phyloP scores from a whole-genome alignment of 2,888 invertebrate species.

The Sarcophaga caerulescens region DNA sequence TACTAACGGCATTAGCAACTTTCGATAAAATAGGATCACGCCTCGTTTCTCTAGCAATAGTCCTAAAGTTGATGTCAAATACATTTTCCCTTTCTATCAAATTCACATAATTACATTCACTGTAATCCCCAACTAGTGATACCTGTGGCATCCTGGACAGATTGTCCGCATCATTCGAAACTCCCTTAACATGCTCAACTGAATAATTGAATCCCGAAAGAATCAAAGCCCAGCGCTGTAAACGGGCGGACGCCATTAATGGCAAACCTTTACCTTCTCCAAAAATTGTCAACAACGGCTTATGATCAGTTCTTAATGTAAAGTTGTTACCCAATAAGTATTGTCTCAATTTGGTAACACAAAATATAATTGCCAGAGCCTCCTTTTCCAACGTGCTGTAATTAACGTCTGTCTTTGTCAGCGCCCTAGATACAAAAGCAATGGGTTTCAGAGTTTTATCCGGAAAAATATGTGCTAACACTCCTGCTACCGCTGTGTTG shows the following conservation, averaged over 20 bases:
- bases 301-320: neutral
- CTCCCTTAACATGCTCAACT: slow-evolving; percentile 53
- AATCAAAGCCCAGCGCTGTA: slow-evolving; percentile 62
- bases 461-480: slow-evolving; percentile 18
- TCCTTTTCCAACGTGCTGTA: slow-evolving; percentile 32
- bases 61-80: no score
- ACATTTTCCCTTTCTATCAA: no score
- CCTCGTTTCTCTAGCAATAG: no score
- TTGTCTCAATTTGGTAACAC: no score
- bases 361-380: no score
- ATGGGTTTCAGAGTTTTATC: neutral
- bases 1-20: no score
- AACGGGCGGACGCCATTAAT: slow-evolving; percentile 55
- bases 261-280: slow-evolving; percentile 22
- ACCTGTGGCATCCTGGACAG: slow-evolving; percentile 43
- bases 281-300: neutral
- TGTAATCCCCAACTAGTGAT: no score
- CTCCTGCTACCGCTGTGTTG: slow-evolving; percentile 28
- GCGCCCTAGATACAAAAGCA: slow-evolving; percentile 46
- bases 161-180: slow-evolving; percentile 52
- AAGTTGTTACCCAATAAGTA: no score
- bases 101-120: no score
- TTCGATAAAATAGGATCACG: no score
- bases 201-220: slow-evolving; percentile 65
- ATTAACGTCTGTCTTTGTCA: slow-evolving; percentile 61